Conservation (phyloP, 2,888 invertebrate species). For the Dendrolimus houi region DNA sequence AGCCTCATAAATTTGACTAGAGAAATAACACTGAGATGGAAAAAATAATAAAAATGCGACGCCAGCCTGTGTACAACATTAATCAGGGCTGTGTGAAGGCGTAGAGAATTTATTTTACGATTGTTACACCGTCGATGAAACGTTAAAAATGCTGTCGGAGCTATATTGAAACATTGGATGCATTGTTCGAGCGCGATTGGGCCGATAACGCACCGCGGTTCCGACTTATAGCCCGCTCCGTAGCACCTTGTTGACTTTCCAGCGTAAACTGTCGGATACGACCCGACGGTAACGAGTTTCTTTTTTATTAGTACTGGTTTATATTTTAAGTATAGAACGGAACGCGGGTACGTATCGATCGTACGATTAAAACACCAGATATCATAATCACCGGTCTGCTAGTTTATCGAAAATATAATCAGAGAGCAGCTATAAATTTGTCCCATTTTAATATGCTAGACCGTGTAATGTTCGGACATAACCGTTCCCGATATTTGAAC, state of each 20-base stretch:
- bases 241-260: conserved; percentile 71
- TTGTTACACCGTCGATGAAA: conserved; percentile 73
- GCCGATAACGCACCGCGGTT: conserved; percentile 65
- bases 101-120: conserved; percentile 75
- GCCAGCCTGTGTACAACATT: conserved; percentile 66
- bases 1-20: conserved; percentile 65
- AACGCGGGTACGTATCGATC: conserved; percentile 69
- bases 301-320: conserved; percentile 74
- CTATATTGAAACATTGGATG: conserved; percentile 72
- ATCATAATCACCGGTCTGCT: conserved; percentile 75
- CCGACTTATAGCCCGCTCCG: conserved; percentile 43
- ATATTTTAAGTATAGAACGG: conserved; percentile 48
- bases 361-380: conserved; percentile 68
- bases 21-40: conserved; percentile 55
- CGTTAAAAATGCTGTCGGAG: conserved; percentile 73
- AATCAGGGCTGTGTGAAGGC: conserved; percentile 73
- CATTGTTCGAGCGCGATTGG: conserved; percentile 68
- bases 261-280: conserved; percentile 66
- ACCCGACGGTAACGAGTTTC: conserved; percentile 64
- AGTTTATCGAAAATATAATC: conserved; percentile 73
- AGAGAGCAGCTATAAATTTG: conserved; percentile 70
- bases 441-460: conserved; percentile 72
- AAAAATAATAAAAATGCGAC: conserved; percentile 61
- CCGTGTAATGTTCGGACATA: conserved; percentile 57
- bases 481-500: conserved; percentile 45